These are phyloP conservation scores for Mola mola DNA, from an alignment of 2,113 vertebrate genomes.

Conservation along the genomic window DNA sequence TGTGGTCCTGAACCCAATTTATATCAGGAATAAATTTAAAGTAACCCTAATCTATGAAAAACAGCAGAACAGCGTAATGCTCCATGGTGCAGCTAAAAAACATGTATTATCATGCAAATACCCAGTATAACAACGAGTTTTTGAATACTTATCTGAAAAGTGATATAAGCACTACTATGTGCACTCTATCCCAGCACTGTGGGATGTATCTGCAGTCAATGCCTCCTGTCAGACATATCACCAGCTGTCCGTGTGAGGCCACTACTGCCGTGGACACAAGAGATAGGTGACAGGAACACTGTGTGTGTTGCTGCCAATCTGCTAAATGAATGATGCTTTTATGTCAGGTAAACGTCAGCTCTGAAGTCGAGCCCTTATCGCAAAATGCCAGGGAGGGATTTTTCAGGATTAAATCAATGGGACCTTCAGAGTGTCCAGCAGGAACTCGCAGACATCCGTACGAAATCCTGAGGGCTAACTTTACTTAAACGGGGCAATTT, in stretches of 20 bases:
- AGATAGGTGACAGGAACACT: constrained; percentile 5
- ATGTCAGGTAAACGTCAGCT: constrained; percentile 45
- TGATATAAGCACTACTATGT: constrained; percentile 7
- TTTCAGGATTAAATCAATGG: constrained; percentile 17
- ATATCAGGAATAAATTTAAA: too few species aligned
- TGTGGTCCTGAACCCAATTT: too few species aligned
- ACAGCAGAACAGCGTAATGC: too few species aligned
- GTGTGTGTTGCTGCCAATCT: constrained; percentile 11
- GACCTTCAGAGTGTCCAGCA: background rate
- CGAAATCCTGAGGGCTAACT: too few species aligned
- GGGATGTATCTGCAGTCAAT: constrained; percentile 38
- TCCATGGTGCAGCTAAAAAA: too few species aligned
- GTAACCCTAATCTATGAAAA: too few species aligned
- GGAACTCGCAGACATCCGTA: constrained; percentile 1
- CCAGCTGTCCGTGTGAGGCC: constrained; percentile 27
- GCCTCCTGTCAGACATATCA: constrained; percentile 47
- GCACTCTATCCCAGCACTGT: too few species aligned
- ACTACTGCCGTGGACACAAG: constrained; percentile 12
- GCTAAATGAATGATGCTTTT: constrained; percentile 35
- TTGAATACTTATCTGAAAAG: constrained; percentile 25
- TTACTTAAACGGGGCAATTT: too few species aligned
- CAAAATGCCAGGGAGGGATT: constrained; percentile 33
- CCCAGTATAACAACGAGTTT: too few species aligned
- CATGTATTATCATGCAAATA: too few species aligned
- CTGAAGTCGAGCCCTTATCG: constrained; percentile 34